Conservation (phyloP, 2,113 vertebrate genomes). For the Odontesthes bonariensis region DNA sequence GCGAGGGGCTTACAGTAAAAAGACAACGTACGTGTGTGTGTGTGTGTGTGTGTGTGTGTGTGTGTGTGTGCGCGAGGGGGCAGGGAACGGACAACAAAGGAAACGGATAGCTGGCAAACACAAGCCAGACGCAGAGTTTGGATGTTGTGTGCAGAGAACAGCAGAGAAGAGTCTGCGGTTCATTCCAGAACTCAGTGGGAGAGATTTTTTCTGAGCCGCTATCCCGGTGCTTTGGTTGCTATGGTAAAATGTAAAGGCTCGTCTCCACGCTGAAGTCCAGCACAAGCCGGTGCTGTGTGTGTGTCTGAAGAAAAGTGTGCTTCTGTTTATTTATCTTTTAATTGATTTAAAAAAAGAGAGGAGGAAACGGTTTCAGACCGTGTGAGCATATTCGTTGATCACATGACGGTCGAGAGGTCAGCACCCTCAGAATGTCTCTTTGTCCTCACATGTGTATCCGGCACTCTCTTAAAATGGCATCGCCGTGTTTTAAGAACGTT, state of each 20-base stretch:
- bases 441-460: neutral
- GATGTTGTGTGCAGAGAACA: constrained; percentile 12
- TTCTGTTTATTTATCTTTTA: constrained; percentile 21
- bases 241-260: constrained; percentile 65
- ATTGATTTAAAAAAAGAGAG: constrained; percentile 18
- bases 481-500: neutral
- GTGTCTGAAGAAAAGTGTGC: constrained; percentile 10
- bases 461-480: neutral
- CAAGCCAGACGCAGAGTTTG: constrained; percentile 20
- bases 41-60: neutral
- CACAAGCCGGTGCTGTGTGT: constrained; percentile 25
- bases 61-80: neutral
- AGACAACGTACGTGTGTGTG: neutral
- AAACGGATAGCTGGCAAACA: neutral
- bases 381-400: constrained; percentile 13
- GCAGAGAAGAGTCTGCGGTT: constrained; percentile 18
- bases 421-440: constrained; percentile 10
- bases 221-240: constrained; percentile 63
- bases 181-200: constrained; percentile 32
- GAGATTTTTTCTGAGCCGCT: constrained; percentile 38
- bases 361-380: neutral
- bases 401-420: constrained; percentile 21
- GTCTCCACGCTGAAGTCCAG: constrained; percentile 52
- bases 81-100: neutral
- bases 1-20: constrained; percentile 2